These are phyloP conservation scores for Drosophila willistoni DNA, from an alignment of 1,140 invertebrate genomes.

Conservation along the genomic window DNA sequence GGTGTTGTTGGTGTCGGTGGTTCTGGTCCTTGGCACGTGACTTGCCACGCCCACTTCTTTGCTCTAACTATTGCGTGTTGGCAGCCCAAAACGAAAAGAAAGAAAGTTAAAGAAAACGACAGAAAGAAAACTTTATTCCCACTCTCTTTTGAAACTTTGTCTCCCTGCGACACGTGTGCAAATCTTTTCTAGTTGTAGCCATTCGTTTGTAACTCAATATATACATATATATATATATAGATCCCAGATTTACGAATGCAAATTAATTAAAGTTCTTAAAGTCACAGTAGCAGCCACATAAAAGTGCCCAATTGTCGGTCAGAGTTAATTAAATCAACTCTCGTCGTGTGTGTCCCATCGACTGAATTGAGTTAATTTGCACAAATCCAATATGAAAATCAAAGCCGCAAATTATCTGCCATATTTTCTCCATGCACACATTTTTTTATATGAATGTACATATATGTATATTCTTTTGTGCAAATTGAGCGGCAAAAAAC, in stretches of 20 bases:
- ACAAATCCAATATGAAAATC: slow-evolving; percentile 62
- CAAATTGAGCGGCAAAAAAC: slow-evolving; percentile 57
- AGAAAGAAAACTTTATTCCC: neutral
- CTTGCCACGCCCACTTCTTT: slow-evolving; percentile 13
- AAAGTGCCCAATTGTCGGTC: slow-evolving; percentile 10
- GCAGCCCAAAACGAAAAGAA: neutral
- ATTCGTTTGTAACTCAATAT: slow-evolving; percentile 14
- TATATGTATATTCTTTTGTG: slow-evolving; percentile 24
- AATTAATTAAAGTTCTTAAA: slow-evolving; percentile 17
- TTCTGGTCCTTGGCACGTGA: slow-evolving; percentile 16
- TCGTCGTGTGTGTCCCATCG: slow-evolving; percentile 29
- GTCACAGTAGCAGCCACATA: neutral
- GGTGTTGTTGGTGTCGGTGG: neutral
- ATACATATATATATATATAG: too few relatives aligned
- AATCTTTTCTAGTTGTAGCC: slow-evolving; percentile 16
- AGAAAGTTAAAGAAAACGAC: slow-evolving; percentile 2
- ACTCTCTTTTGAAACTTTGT: neutral
- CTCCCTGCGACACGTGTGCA: slow-evolving; percentile 3
- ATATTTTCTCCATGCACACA: slow-evolving; percentile 46
- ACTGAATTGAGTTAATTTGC: slow-evolving; percentile 72
- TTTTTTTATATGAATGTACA: too few relatives aligned
- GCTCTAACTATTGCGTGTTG: slow-evolving; percentile 14
- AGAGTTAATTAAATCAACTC: slow-evolving; percentile 65
- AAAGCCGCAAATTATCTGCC: slow-evolving; percentile 67
- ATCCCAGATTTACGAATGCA: slow-evolving; percentile 17